Conservation (phyloP, 2,888 invertebrate genomes). For the Molanna angustata region DNA sequence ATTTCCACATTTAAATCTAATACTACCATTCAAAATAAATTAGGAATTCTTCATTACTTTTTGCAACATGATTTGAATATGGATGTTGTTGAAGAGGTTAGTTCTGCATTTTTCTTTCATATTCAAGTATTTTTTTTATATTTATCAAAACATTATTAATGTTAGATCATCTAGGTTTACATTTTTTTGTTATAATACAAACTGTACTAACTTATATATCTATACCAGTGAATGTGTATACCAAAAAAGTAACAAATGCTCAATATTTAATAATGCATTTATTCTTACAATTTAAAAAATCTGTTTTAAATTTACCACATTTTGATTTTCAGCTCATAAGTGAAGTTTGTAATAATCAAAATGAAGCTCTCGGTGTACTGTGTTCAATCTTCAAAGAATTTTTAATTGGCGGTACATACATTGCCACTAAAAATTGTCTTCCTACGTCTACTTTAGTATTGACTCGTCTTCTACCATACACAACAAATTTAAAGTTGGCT, state of each 20-base stretch:
- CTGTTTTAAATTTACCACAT: not conserved
- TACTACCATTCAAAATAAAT: conserved; percentile 65
- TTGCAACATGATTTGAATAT: conserved; percentile 74
- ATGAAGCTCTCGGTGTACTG: conserved; percentile 49
- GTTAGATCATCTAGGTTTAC: no score
- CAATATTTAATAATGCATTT: no score
- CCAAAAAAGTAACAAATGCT: no score
- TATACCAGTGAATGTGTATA: no score
- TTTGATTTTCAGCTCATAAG: conserved; percentile 54
- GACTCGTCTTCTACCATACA: conserved; percentile 69
- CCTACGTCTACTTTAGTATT: conserved; percentile 68
- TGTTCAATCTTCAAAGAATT: conserved; percentile 77
- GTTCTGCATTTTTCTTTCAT: no score
- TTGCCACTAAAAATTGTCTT: conserved; percentile 67
- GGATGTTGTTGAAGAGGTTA: conserved; percentile 70
- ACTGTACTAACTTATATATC: no score
- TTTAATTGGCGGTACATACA: conserved; percentile 70
- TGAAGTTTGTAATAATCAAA: conserved; percentile 49
- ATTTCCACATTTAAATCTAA: conserved; percentile 67
- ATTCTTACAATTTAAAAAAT: no score
- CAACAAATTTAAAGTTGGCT: conserved; percentile 59
- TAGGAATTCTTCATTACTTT: conserved; percentile 81
- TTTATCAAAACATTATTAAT: no score
- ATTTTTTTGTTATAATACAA: no score
- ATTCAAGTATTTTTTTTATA: no score